These are phyloP conservation scores for Edolisoma coerulescens DNA, from an alignment of 2,113 vertebrate genomes.

Conservation along the genomic window DNA sequence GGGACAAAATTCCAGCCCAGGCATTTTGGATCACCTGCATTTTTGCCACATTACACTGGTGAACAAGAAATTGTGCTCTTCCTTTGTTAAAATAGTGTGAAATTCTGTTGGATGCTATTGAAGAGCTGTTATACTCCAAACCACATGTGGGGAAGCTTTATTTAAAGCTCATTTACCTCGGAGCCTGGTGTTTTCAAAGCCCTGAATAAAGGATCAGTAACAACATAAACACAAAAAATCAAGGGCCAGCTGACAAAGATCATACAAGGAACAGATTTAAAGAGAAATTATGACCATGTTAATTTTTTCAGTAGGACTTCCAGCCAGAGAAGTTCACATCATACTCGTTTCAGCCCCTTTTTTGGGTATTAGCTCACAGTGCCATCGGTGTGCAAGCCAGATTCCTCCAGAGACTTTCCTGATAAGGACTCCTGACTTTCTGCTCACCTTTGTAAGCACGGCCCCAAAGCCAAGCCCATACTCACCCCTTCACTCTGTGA, in stretches of 20 bases:
- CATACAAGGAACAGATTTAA: not conserved
- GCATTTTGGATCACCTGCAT: not conserved
- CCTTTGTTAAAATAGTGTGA: not conserved
- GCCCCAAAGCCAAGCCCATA: not conserved
- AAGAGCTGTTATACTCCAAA: not conserved
- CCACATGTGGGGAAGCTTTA: not conserved
- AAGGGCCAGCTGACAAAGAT: not conserved
- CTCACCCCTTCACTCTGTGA: not conserved
- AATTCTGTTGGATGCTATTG: not conserved
- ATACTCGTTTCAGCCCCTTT: not conserved
- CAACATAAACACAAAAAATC: not conserved
- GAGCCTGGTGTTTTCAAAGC: not conserved
- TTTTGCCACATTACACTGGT: not conserved
- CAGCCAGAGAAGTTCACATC: not conserved
- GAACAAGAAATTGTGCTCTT: not conserved
- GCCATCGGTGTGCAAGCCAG: accelerated
- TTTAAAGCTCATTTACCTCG: not conserved
- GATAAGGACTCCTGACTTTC: not conserved
- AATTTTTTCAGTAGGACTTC: not conserved
- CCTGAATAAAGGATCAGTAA: not conserved
- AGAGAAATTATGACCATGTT: not conserved
- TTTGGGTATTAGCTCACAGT: not conserved
- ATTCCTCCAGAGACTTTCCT: not conserved
- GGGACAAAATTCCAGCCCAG: not conserved
- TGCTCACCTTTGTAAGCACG: not conserved